Base-by-base conservation (phyloP, 2,797 vertebrate species). In the Acipenser oxyrinchus region DNA sequence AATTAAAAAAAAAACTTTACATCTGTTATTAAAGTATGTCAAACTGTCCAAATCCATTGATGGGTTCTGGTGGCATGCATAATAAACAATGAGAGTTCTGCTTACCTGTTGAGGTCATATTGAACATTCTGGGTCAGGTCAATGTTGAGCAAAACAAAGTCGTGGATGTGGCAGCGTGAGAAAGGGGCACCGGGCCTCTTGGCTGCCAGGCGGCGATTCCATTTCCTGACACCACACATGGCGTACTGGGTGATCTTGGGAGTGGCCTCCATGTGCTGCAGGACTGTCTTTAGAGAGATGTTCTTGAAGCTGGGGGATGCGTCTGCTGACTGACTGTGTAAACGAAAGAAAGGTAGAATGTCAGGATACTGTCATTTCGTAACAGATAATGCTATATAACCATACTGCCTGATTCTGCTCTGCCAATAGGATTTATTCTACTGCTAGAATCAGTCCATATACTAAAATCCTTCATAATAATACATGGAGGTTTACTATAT, bases 91-190 rank as follows among this genome's bases (percentile, higher is more conserved):
- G 37, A 37, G 37, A 5, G 59, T 10, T 37, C 6, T 13, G 64
- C 90, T 73, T 77, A 99, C 97, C 97, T 91, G 79, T 97, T 97
- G 3, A 96, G 91, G 80, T 99, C 96, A 37, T 99, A 99, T 79
- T 97, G 96, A 67, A 99, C 94, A 4, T 98, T 97, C 84, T 97
- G 96, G 1, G 96, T 98, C 80, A 98, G 83, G 81, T 99, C 97
- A 72, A 93, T 90, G 58, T 99, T 99, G 62, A 99, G 93, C 81
- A 99, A 84, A 70, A 98, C 84, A 57, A 97, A 94, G 77, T 97
- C 93, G 15, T 89, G 94, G 67, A 99, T 89, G 0, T 99, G 96
- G 71, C 95, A 94, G 48, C 94, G 92, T 48, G 93, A 95, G 87
- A 98, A 99, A 0, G 90, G 84, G 10, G 67, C 58, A 59, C 82